These are phyloP conservation scores for Nasua narica DNA, from an alignment of 2,797 vertebrate species.

Conservation along the genomic window DNA sequence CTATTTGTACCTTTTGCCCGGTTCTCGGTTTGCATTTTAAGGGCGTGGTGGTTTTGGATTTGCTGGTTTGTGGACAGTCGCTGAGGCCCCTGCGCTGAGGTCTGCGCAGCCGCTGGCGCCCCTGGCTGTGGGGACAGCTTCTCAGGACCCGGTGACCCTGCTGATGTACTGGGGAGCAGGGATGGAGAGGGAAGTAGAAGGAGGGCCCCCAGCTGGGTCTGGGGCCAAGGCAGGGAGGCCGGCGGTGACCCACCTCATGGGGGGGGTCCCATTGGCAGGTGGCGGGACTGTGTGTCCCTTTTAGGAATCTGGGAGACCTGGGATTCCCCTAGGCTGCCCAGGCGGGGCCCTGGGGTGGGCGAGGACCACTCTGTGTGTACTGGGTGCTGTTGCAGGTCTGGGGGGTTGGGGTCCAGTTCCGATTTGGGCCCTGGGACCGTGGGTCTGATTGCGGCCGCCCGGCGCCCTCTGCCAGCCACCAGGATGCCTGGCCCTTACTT, in stretches of 20 bases:
- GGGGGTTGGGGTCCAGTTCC: neutral
- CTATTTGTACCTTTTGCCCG: neutral
- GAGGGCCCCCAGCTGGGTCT: neutral
- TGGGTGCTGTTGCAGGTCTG: neutral
- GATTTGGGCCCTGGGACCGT: neutral
- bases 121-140: neutral
- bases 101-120: neutral
- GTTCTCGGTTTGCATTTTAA: neutral
- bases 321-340: neutral
- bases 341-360: neutral
- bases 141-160: neutral
- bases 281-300: neutral
- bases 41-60: neutral
- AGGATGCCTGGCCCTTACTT: neutral
- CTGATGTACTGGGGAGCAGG: neutral
- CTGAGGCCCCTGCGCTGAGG: neutral
- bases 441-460: neutral
- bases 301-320: neutral
- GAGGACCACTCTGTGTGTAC: neutral
- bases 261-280: neutral
- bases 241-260: no score
- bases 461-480: neutral
- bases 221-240: neutral
- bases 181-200: no score
- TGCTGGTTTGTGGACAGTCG: neutral